A percentile compares a stretch with the other conserved stretches of the same genome.
phyloP scores from a whole-genome alignment of 2,113 vertebrate species.

The Prionailurus viverrinus region DNA sequence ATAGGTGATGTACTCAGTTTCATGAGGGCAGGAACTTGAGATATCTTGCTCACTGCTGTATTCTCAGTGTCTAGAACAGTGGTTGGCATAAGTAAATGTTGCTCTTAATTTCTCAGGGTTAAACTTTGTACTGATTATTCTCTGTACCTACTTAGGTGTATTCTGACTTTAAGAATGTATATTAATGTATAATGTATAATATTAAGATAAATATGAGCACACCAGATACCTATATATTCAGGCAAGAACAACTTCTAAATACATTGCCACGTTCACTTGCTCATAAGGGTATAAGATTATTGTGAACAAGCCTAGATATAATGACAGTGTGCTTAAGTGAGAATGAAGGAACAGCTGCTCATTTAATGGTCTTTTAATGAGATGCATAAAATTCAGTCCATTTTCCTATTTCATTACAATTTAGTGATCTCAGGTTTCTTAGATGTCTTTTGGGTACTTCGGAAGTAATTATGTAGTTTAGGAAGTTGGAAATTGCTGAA shows the following conservation, averaged over 20 bases:
- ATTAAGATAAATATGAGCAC: slow-evolving; percentile 13
- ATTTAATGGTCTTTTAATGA: slow-evolving; percentile 68
- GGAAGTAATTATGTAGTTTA: slow-evolving; percentile 56
- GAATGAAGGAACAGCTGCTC: slow-evolving; percentile 58
- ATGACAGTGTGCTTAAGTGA: slow-evolving; percentile 51
- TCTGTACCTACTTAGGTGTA: background rate
- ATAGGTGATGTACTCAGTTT: background rate
- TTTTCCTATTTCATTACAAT: slow-evolving; percentile 51
- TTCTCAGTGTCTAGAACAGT: background rate
- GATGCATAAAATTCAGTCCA: slow-evolving; percentile 4
- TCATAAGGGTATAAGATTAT: slow-evolving; percentile 17
- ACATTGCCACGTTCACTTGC: background rate
- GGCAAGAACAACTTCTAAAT: slow-evolving; percentile 7
- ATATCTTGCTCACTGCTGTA: background rate
- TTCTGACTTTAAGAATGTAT: background rate
- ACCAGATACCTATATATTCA: background rate
- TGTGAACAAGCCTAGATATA: background rate
- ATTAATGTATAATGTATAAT: slow-evolving; percentile 24
- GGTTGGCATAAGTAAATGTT: background rate
- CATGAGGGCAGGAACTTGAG: background rate
- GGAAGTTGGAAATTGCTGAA: slow-evolving; percentile 26
- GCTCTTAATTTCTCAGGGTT: slow-evolving; percentile 1
- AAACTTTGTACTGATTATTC: background rate
- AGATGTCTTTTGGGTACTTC: slow-evolving; percentile 29
- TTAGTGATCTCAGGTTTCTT: slow-evolving; percentile 49